phyloP scores from a whole-genome alignment of 1,140 invertebrate species.

The Geopemphigus sp. region DNA sequence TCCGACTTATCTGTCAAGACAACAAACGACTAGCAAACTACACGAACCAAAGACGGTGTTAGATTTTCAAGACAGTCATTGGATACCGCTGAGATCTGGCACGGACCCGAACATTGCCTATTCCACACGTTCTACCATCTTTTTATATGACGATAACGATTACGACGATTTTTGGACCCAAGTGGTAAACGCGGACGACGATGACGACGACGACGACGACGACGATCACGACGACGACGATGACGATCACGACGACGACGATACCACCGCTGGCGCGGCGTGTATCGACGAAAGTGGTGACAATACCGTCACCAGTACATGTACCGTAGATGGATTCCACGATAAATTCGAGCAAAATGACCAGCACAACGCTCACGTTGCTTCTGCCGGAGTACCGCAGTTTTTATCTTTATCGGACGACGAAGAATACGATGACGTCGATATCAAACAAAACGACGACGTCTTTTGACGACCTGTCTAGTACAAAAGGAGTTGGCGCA shows the following conservation, averaged over 20 bases:
- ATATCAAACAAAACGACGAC: background rate
- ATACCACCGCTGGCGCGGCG: too few relatives aligned
- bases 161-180: background rate
- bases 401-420: too few relatives aligned
- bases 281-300: too few relatives aligned
- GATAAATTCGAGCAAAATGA: too few relatives aligned
- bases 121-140: background rate
- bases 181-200: background rate
- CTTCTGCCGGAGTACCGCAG: too few relatives aligned
- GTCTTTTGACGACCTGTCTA: background rate
- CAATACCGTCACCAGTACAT: too few relatives aligned
- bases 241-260: background rate
- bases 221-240: background rate
- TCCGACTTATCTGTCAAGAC: background rate
- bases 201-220: too few relatives aligned
- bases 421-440: background rate
- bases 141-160: background rate
- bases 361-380: too few relatives aligned
- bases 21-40: background rate
- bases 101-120: background rate
- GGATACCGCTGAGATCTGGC: constrained; percentile 8
- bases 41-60: background rate
- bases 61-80: background rate
- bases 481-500: too few relatives aligned
- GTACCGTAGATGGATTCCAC: too few relatives aligned